phyloP scores from a whole-genome alignment of 2,888 invertebrate species.

The Lobophora halterata region DNA sequence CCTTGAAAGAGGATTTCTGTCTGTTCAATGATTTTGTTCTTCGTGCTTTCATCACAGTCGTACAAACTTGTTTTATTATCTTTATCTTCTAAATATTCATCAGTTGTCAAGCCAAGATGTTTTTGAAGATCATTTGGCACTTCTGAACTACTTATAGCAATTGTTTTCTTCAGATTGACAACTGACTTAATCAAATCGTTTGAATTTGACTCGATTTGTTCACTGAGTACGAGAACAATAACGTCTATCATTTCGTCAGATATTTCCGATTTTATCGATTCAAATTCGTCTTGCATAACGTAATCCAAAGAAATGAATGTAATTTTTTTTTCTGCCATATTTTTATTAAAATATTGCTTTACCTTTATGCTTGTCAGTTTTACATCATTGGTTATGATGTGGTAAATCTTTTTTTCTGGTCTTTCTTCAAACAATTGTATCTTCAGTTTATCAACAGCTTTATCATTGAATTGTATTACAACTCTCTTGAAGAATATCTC shows the following conservation, averaged over 20 bases:
- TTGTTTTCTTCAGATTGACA: conserved; percentile 1
- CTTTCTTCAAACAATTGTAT: conserved; percentile 1
- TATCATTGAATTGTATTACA: conserved; percentile 2
- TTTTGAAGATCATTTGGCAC: too few species aligned
- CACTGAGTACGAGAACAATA: not conserved
- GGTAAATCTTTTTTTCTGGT: not conserved
- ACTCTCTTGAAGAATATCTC: too few species aligned
- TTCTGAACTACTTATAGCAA: conserved; percentile 1
- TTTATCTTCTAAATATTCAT: not conserved
- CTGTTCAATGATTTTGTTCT: not conserved
- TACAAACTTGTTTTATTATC: conserved; percentile 5
- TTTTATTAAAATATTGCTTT: conserved; percentile 1
- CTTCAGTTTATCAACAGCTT: not conserved
- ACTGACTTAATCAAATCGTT: too few species aligned
- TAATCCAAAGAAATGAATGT: conserved; percentile 3
- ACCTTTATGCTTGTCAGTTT: conserved; percentile 9
- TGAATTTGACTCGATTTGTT: too few species aligned
- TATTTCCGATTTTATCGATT: conserved; percentile 7
- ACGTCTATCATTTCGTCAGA: not conserved
- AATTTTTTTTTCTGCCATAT: not conserved
- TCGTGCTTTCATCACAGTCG: conserved; percentile 8
- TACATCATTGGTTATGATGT: conserved; percentile 2
- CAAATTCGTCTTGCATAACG: not conserved
- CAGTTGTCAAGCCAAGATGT: too few species aligned
- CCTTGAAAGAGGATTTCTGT: conserved; percentile 6